Conservation (phyloP, 2,797 vertebrate species). For the Ptychobarbus kaznakovi region DNA sequence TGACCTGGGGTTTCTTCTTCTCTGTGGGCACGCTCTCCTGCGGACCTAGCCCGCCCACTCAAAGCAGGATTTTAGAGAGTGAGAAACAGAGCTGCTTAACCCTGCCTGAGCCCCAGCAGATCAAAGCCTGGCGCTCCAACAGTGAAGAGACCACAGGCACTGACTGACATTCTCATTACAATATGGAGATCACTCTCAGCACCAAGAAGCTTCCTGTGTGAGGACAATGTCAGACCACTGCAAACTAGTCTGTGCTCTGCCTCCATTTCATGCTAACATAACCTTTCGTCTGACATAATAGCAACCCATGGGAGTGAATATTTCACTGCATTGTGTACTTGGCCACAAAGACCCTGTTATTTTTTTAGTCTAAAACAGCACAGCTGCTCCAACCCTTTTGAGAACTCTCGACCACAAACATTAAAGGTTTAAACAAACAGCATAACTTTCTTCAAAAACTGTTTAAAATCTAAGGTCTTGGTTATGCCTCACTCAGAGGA, state of each 20-base stretch:
- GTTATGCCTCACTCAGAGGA: not conserved
- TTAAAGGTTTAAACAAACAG: not conserved
- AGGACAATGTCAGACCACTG: conserved; percentile 43
- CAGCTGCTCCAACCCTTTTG: not conserved
- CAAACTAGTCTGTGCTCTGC: conserved; percentile 34
- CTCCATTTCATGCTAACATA: conserved; percentile 49
- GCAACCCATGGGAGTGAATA: conserved; percentile 37
- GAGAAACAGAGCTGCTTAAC: conserved; percentile 44
- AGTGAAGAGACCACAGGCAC: conserved; percentile 39
- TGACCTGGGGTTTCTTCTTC: conserved; percentile 51
- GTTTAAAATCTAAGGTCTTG: not conserved
- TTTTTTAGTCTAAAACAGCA: conserved; percentile 24
- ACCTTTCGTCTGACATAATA: conserved; percentile 46
- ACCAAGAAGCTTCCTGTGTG: conserved; percentile 43
- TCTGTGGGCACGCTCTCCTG: conserved; percentile 42
- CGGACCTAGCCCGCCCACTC: conserved; percentile 37
- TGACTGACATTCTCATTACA: conserved; percentile 51
- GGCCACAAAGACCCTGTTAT: conserved; percentile 12
- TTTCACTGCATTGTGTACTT: conserved; percentile 11
- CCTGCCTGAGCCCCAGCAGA: conserved; percentile 47
- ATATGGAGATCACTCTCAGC: conserved; percentile 40
- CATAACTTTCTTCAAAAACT: not conserved
- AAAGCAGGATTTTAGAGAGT: conserved; percentile 40
- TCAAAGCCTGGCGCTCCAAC: conserved; percentile 49
- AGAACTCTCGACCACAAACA: not conserved